Percentiles rank a stretch among this genome's conserved stretches.
phyloP scores from a whole-genome alignment of 2,797 vertebrate genomes.

The Neomorphus geoffroyi region DNA sequence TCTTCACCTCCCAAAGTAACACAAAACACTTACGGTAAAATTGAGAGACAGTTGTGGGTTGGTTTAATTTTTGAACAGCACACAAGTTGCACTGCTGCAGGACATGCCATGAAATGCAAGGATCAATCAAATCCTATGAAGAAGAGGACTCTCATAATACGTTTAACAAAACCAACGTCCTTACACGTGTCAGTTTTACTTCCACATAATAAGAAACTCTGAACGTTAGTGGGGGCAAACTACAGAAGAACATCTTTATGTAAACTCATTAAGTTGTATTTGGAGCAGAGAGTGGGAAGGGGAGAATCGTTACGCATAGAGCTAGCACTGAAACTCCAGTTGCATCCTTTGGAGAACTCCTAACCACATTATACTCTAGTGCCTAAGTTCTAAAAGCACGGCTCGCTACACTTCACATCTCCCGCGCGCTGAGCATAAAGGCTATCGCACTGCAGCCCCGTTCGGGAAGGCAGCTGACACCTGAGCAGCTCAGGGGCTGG shows the following conservation, averaged over 20 bases:
- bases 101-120: not conserved
- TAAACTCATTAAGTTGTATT: not conserved
- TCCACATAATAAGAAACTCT: not conserved
- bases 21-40: not conserved
- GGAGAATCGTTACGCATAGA: not conserved
- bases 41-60: rapidly evolving
- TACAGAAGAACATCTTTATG: not conserved
- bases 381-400: not conserved
- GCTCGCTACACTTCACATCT: not conserved
- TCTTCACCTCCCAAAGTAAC: not conserved
- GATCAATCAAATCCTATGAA: not conserved
- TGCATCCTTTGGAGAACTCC: not conserved
- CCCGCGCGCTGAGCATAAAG: not conserved
- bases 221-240: not conserved
- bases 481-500: not conserved
- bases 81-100: not conserved
- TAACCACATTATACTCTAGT: not conserved
- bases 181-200: not conserved
- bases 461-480: not conserved
- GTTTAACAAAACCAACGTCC: not conserved
- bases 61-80: not conserved
- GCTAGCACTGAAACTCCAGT: not conserved
- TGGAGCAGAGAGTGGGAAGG: not conserved
- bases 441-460: not conserved
- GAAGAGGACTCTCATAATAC: not conserved